phyloP scores from a whole-genome alignment of 2,113 vertebrate species.

The Enhydra lutris region DNA sequence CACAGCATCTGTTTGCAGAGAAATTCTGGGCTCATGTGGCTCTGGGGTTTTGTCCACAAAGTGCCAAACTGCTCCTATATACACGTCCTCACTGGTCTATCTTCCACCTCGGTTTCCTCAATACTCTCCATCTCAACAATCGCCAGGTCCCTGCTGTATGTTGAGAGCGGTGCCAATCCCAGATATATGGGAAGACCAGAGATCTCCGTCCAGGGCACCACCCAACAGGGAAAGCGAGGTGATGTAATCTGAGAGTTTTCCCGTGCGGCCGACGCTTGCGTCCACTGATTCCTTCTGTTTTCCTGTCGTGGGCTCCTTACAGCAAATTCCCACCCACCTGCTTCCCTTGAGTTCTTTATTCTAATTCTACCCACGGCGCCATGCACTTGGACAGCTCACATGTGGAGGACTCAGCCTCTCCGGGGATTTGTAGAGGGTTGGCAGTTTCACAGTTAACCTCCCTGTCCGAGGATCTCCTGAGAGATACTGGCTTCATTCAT shows the following conservation, averaged over 20 bases:
- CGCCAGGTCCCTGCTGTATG: rapidly evolving
- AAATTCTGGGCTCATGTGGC: rapidly evolving
- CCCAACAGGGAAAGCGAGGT: rapidly evolving
- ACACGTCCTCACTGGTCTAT: rapidly evolving
- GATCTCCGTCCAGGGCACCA: not conserved
- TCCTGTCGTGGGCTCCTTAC: not conserved
- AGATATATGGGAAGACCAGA: rapidly evolving
- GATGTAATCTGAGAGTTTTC: rapidly evolving
- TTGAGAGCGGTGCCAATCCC: rapidly evolving
- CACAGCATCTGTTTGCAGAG: rapidly evolving
- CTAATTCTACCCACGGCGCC: not conserved
- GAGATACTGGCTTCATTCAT: not conserved
- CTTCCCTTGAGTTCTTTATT: not conserved
- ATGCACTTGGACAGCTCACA: not conserved
- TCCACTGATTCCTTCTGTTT: rapidly evolving
- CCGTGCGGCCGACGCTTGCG: rapidly evolving
- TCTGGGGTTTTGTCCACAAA: not conserved
- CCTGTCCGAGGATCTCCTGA: not conserved
- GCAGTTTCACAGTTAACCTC: not conserved
- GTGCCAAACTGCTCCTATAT: rapidly evolving
- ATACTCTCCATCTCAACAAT: not conserved
- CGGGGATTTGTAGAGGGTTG: rapidly evolving
- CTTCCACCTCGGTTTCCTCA: not conserved
- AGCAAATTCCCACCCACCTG: not conserved
- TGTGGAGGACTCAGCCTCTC: not conserved